A percentile compares a stretch with the other conserved stretches of the same genome.
Evolutionary conservation across 2,113 vertebrate species (phyloP).

Genomic region (Festucalex cinctus): DNA sequence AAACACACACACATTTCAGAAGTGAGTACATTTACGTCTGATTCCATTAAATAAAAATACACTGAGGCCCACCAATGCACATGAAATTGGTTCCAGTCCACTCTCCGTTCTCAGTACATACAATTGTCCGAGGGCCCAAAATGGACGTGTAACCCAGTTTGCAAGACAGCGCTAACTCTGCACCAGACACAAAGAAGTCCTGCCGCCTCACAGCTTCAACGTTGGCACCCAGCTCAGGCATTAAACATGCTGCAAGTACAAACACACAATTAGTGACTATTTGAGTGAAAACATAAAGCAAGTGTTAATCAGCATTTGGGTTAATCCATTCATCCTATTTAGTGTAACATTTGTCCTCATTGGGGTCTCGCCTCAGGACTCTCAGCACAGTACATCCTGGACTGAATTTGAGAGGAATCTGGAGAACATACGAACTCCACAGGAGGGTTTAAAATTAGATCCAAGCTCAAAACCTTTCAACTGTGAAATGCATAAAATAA

Average conservation of each 20-base stretch:
- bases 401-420: neutral
- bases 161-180: slow-evolving; percentile 69
- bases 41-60: neutral
- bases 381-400: neutral
- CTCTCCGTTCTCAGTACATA: slow-evolving; percentile 64
- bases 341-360: neutral
- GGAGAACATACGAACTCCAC: neutral
- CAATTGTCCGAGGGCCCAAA: slow-evolving; percentile 64
- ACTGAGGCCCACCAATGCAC: slow-evolving; percentile 76
- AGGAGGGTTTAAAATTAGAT: neutral
- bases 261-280: neutral
- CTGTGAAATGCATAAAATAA: neutral
- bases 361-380: neutral
- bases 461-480: neutral
- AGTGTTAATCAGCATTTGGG: neutral
- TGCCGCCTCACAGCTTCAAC: slow-evolving; percentile 59
- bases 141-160: slow-evolving; percentile 65
- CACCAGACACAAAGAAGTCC: slow-evolving; percentile 68
- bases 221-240: slow-evolving; percentile 64
- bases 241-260: slow-evolving; percentile 74
- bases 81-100: slow-evolving; percentile 75
- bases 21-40: neutral
- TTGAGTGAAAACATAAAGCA: neutral
- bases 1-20: neutral
- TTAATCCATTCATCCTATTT: neutral